A percentile compares a stretch with the other conserved stretches of the same genome.
Evolutionary conservation across 2,888 invertebrate species (phyloP).

Genomic region (Neoaliturus tenellus): DNA sequence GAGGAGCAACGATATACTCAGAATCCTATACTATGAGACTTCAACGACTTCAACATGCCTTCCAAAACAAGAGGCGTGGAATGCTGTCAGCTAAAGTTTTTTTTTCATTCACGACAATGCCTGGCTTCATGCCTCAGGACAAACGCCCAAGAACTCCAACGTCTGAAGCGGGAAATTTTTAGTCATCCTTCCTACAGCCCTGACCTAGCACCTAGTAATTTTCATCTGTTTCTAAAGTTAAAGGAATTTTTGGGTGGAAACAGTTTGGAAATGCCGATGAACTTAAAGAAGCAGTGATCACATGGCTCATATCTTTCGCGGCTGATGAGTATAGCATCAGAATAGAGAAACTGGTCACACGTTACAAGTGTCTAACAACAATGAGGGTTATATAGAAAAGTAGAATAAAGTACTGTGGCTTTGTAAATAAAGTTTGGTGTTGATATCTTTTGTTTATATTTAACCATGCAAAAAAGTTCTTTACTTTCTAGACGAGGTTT

Average conservation of each 20-base stretch:
- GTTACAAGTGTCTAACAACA: too few species aligned
- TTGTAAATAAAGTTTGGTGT: too few species aligned
- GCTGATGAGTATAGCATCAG: conserved; percentile 34
- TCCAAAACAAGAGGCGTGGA: conserved; percentile 55
- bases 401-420: too few species aligned
- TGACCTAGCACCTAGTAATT: conserved; percentile 60
- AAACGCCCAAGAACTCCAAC: conserved; percentile 29
- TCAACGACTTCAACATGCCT: conserved; percentile 11
- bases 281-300: conserved; percentile 12
- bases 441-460: too few species aligned
- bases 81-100: conserved; percentile 40
- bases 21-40: conserved; percentile 6
- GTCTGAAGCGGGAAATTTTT: conserved; percentile 47
- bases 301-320: neutral
- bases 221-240: conserved; percentile 60
- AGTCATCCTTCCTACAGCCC: conserved; percentile 57
- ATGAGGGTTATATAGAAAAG: too few species aligned
- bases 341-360: conserved; percentile 54
- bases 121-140: conserved; percentile 46
- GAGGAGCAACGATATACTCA: conserved; percentile 31
- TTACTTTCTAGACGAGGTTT: too few species aligned
- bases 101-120: conserved; percentile 48
- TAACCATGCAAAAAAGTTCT: too few species aligned
- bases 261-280: conserved; percentile 31
- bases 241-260: conserved; percentile 50